Base-by-base conservation (phyloP, 2,888 invertebrate genomes). In the Xanthorhoe spadicearia region DNA sequence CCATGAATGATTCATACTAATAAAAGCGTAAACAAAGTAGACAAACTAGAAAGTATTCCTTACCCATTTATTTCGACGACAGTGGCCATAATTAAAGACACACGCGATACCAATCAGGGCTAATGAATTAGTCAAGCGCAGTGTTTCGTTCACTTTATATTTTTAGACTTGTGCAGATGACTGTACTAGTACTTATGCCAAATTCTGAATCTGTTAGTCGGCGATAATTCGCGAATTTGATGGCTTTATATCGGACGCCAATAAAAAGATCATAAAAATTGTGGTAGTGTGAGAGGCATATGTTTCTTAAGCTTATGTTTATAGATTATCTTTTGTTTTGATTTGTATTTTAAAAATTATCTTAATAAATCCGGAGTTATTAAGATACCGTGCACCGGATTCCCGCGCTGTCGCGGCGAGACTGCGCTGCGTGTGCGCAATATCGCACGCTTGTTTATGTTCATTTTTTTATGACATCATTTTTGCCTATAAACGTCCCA, bases 1-100 rank as follows among this genome's bases (percentile, higher is more conserved):
- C 61, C 54, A 61, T 50, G 19, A 23, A 54, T 54, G 35, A 61
- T 19, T 46, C 49, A 57, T 58, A 28, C 50, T 23, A 61, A 23
- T 38, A 57, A 54, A 62, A 32, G 53, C 35, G n/a, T 58, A 55
- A 62, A 63, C 48, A 67, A 60, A 43, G 15, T 48, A 56, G 43
- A 49, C 17, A 43, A 43, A 59, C 59, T 52, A 64, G 62, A 58
- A 64, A 78, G 68, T 65, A 77, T 63, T 71, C 66, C 89, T 87
- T 79, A 90, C 90, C 87, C 85, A 77, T 85, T 85, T 71, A 79
- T 83, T 76, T 88, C 83, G 72, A 89, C 74, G 74, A 84, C 76
- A 52, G 85, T 77, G 66, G 84, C 81, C 90, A 90, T 89, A 69
- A 73, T 78, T 73, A 77, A 64, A 63, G 74, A 64, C 75, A 77